Percentiles rank a stretch among this genome's conserved stretches.
Evolutionary conservation across 2,888 invertebrate species (phyloP).

Genomic region (Metacarcinus magister): DNA sequence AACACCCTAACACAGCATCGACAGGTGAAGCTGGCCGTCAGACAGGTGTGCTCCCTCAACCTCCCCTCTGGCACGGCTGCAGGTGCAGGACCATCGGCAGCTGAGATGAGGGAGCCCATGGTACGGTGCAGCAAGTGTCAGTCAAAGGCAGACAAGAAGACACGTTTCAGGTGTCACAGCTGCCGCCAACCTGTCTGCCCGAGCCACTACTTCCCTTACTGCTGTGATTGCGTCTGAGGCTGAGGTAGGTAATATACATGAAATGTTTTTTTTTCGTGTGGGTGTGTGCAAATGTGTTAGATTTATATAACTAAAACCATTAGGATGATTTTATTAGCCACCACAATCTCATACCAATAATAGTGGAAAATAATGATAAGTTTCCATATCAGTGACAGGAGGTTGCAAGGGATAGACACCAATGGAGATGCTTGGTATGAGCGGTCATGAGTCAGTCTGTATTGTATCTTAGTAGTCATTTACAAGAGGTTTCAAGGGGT

Average conservation of each 20-base stretch:
- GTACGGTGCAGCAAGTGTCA: slow-evolving; percentile 8
- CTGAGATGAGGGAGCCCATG: slow-evolving; percentile 16
- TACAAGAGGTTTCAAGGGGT: not conserved
- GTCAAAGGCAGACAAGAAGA: slow-evolving; percentile 53
- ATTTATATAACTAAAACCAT: not conserved
- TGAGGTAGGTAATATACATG: slow-evolving; percentile 35
- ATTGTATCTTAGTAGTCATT: too few relatives aligned
- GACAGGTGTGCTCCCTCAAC: slow-evolving; percentile 33
- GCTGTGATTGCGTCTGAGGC: slow-evolving; percentile 58
- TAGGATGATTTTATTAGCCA: not conserved
- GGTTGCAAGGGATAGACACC: too few relatives aligned
- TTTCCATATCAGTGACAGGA: too few relatives aligned
- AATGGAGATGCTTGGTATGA: too few relatives aligned
- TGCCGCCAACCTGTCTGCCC: slow-evolving; percentile 35
- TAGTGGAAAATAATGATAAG: not conserved
- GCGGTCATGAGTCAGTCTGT: too few relatives aligned
- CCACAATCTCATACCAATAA: too few relatives aligned
- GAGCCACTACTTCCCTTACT: slow-evolving; percentile 64
- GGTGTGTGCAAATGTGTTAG: not conserved
- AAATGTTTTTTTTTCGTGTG: slow-evolving; percentile 9
- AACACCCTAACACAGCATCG: not conserved
- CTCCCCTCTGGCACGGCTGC: slow-evolving; percentile 3
- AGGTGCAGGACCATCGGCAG: not conserved
- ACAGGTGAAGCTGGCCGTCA: not conserved
- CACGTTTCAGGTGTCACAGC: slow-evolving; percentile 49